Base-by-base conservation (phyloP, 2,113 vertebrate genomes). In the Bagarius yarrelli region DNA sequence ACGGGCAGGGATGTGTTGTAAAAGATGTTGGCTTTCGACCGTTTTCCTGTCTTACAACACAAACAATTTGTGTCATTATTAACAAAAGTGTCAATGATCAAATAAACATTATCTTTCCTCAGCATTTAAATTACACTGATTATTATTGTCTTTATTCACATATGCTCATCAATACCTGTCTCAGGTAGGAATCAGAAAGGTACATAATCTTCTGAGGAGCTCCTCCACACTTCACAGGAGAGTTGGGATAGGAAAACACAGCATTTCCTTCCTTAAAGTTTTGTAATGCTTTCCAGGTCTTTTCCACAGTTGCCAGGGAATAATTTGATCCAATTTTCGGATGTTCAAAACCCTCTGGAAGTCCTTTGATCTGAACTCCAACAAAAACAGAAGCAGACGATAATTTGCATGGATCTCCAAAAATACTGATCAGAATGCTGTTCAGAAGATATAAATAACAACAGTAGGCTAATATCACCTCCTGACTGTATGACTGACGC, bases 201-300 rank as follows among this genome's bases (percentile, higher is more conserved):
- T 99, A 99, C 97, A 99, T 98, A 83, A 99, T 99, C 91, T 99
- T 99, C 89, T 99, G 98, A 23, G 98, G 97, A 0, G 97, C 98
- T 16, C 98, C 98, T 2, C 94, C 96, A 88, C 98, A 99, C 89
- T 99, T 99, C 63, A 99, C 89, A 0, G 97, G 96, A 4, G 96
- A 96, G 76, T 98, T 97, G 72, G 97, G 97, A 86, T 95, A 97
- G 25, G 94, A 94, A 80, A 99, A 98, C 70, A 99, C 86, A 55
- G 97, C 98, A 60, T 98, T 99, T 69, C 98, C 98, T 83, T 95
- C 95, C 83, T 93, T 94, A 87, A 99, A 99, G 87, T 95, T 89
- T 80, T 95, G 95, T 83, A 99, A 85, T 18, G 96, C 96, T 77
- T 88, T 94, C 97, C 97, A 99, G 0, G 98, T 99, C 91, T 99